A percentile compares a stretch with the other conserved stretches of the same genome.
Evolutionary conservation across 1,140 invertebrate genomes (phyloP).

Genomic region (Battus philenor): DNA sequence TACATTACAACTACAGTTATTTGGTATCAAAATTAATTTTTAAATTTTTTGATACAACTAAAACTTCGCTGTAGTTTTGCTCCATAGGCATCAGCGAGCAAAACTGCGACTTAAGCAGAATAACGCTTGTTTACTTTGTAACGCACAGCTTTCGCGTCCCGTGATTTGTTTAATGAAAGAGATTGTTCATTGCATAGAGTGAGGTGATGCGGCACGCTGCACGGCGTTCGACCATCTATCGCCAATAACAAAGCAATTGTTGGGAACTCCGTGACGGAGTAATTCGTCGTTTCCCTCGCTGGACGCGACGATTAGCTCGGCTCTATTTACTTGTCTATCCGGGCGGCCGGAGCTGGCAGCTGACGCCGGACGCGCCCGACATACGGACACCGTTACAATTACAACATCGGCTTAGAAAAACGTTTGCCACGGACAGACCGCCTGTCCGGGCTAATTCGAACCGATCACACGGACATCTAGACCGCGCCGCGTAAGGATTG

Average conservation of each 20-base stretch:
- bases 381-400: constrained; percentile 68
- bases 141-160: too few species aligned
- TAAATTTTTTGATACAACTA: too few species aligned
- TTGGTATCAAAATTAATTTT: too few species aligned
- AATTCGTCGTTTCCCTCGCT: constrained; percentile 70
- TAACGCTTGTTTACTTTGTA: too few species aligned
- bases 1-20: too few species aligned
- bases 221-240: constrained; percentile 43
- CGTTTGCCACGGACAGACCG: constrained; percentile 58
- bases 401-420: constrained; percentile 71
- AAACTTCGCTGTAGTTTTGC: too few species aligned
- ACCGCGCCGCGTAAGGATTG: constrained; percentile 39
- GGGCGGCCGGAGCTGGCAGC: constrained; percentile 55
- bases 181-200: not conserved
- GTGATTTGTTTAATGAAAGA: constrained; percentile 5
- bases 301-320: constrained; percentile 68
- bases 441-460: constrained; percentile 37
- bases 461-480: constrained; percentile 39
- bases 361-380: constrained; percentile 65
- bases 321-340: constrained; percentile 73
- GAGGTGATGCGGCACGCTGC: constrained; percentile 14
- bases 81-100: too few species aligned
- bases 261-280: constrained; percentile 62
- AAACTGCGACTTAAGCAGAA: too few species aligned
- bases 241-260: constrained; percentile 65